These are phyloP conservation scores for Drosophila vallismaia DNA, from an alignment of 2,888 invertebrate genomes.

Conservation along the genomic window DNA sequence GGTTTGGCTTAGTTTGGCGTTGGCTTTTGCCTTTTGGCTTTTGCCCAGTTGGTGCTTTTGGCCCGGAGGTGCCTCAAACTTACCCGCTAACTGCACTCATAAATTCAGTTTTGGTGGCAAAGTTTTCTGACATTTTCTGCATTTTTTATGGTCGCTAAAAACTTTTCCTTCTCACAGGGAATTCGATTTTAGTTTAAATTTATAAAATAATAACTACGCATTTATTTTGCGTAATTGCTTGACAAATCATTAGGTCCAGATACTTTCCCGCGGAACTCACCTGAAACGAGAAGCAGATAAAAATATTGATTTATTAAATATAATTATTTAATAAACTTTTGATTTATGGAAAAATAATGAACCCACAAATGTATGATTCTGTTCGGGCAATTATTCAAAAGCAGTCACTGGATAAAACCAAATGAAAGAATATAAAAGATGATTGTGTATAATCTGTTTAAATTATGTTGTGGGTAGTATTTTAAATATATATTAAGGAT, in stretches of 20 bases:
- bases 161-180: conserved; percentile 34
- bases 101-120: conserved; percentile 67
- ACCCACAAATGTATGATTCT: conserved; percentile 28
- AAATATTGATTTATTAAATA: conserved; percentile 26
- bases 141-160: conserved; percentile 62
- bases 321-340: conserved; percentile 36
- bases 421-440: conserved; percentile 1
- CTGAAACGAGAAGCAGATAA: conserved; percentile 50
- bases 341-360: conserved; percentile 38
- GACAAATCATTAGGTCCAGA: conserved; percentile 38
- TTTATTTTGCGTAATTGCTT: conserved; percentile 21
- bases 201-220: conserved; percentile 3
- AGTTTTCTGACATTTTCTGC: conserved; percentile 66
- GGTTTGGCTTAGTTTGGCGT: conserved; percentile 18
- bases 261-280: conserved; percentile 51
- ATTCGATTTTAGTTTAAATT: conserved; percentile 12
- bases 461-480: not conserved
- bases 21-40: conserved; percentile 29
- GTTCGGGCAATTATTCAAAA: conserved; percentile 28
- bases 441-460: not conserved
- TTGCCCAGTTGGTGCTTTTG: conserved; percentile 27
- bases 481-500: not conserved
- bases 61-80: conserved; percentile 59
- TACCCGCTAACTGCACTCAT: conserved; percentile 74
- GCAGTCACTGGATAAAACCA: not conserved